Percentiles rank a stretch among this genome's conserved stretches.
phyloP scores from a whole-genome alignment of 2,888 invertebrate genomes.

The Bombylius major region DNA sequence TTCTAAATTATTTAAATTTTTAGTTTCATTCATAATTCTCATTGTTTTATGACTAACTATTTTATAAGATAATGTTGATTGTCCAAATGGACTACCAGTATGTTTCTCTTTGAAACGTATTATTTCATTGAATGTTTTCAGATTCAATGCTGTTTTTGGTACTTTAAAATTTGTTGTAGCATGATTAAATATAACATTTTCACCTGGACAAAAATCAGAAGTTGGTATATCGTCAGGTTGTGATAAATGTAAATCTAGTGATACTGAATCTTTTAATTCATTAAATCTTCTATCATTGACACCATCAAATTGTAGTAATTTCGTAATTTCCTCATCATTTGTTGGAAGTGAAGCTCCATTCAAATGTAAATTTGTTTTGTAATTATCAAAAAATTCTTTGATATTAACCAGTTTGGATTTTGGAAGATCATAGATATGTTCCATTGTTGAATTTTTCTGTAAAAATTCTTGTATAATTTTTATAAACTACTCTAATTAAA shows the following conservation, averaged over 20 bases:
- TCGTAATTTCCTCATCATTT: constrained; percentile 13
- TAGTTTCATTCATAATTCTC: neutral
- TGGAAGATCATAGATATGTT: constrained; percentile 19
- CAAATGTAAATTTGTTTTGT: constrained; percentile 10
- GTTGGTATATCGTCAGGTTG: constrained; percentile 1
- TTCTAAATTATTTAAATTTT: constrained; percentile 16
- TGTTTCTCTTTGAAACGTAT: neutral
- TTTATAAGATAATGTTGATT: constrained; percentile 11
- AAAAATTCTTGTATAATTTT: too few relatives aligned
- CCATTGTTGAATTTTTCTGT: constrained; percentile 20
- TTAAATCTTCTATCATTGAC: constrained; percentile 11
- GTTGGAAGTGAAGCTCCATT: constrained; percentile 12
- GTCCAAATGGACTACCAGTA: constrained; percentile 15
- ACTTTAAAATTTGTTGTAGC: neutral
- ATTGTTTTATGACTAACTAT: neutral
- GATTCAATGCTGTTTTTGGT: constrained; percentile 6
- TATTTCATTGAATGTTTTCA: constrained; percentile 5
- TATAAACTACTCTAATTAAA: too few relatives aligned
- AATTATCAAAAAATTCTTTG: constrained; percentile 19
- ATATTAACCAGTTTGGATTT: constrained; percentile 20
- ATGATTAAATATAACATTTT: neutral
- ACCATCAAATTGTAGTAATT: constrained; percentile 13
- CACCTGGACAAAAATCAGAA: neutral
- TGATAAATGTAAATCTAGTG: neutral
- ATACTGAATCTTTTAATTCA: neutral